Evolutionary conservation across 92 coral and sea anemone species (phyloP), one percentile per base, ranked within the genome.

Genomic region (Phenganax marumi): DNA sequence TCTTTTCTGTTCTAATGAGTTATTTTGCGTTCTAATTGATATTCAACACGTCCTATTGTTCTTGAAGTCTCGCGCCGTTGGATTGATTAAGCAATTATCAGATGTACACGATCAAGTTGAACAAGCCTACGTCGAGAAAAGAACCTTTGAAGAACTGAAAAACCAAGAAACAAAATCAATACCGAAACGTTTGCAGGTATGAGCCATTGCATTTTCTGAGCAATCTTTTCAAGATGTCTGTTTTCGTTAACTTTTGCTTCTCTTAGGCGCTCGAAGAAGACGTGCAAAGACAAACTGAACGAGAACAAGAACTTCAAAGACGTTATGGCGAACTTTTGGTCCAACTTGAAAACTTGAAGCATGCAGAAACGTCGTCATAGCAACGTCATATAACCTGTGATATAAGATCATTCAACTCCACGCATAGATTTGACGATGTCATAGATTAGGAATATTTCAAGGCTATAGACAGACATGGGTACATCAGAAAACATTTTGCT

Each of bases 231-330:
- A 43, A 0, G 2, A 33, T 2, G 43, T 33, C 43, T 12, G 23
- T 69, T 24, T 54, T 81, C 13, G 47, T 16, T 16, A 21, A 11
- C 70, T 52, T 51, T 39, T 11, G 49, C 75, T 43, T 10, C 7
- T 80, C 78, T 21, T 46, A 86, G 99, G 88, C 97, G 0, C 85
- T 96, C 50, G 86, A 88, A 68, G 90, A 86, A 13, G 99, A 93
- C 79, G 99, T 93, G 52, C 86, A 90, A 77, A 84, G 99, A 58
- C 99, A 96, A 89, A 92, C 97, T 17, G 99, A 96, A 53, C 97
- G 99, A 18, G 99, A 96, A 58, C 84, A 85, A 53, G 96, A 96
- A 69, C 97, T 96, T 0, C 99, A 96, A 81, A 77, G 78, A 18
- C 91, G 90, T 49, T 96, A 91, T 69, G 90, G 93, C 12, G 81